Evolutionary conservation across 2,888 invertebrate genomes (phyloP).

Genomic region (Macropis europaea): DNA sequence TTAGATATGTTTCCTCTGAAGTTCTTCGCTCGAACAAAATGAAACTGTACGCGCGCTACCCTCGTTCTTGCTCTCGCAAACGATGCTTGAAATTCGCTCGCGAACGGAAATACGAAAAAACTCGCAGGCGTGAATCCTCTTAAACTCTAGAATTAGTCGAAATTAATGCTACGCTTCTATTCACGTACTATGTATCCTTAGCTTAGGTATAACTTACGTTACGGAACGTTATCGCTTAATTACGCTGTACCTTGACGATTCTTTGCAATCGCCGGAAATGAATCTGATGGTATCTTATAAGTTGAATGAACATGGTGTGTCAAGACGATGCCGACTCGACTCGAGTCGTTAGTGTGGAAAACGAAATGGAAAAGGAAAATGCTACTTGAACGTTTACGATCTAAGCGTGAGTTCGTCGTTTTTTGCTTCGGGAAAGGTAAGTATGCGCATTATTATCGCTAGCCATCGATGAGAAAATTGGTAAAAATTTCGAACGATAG

Average conservation of each 20-base stretch:
- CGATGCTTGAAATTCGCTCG: not conserved
- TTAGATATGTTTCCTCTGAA: conserved; percentile 54
- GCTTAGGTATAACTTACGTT: conserved; percentile 4
- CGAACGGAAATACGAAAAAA: conserved; percentile 4
- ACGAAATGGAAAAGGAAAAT: not conserved
- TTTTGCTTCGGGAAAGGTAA: not conserved
- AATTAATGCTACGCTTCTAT: conserved; percentile 26
- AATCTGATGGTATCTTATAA: conserved; percentile 1
- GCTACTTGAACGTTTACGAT: conserved; percentile 1
- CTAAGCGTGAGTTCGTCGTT: not conserved
- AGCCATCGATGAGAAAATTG: conserved; percentile 13
- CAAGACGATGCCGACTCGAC: conserved; percentile 7
- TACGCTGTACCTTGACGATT: conserved; percentile 11
- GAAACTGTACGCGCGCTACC: not conserved
- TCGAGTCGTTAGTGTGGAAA: not conserved
- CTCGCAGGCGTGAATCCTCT: conserved; percentile 7
- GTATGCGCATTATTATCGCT: conserved; percentile 5
- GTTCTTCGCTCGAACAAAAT: conserved; percentile 23
- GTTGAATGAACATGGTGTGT: not conserved
- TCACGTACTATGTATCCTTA: conserved; percentile 27
- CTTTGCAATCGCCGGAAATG: conserved; percentile 4
- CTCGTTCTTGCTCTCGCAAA: conserved; percentile 2
- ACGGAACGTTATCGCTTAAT: conserved; percentile 1
- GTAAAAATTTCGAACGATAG: conserved; percentile 27
- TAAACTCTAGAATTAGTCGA: conserved; percentile 8